Percentiles rank a stretch among this genome's conserved stretches.
Conservation (phyloP, 2,888 invertebrate genomes). For the Dryocosmus kuriphilus region DNA sequence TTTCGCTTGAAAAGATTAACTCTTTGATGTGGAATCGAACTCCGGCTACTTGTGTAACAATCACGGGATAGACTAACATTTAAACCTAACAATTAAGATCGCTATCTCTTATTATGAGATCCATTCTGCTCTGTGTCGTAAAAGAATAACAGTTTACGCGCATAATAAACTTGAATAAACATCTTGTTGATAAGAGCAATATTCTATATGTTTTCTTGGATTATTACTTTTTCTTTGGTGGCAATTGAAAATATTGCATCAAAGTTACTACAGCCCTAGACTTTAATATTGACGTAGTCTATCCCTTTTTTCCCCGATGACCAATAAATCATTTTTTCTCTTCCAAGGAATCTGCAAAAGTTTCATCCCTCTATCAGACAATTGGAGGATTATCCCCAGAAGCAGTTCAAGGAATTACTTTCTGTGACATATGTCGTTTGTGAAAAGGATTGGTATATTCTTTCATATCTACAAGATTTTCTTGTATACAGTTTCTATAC, state of each 20-base stretch:
- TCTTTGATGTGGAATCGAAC: too few species aligned
- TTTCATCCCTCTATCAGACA: constrained; percentile 12
- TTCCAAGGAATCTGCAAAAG: too few species aligned
- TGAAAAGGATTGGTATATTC: not conserved
- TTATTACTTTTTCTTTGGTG: not conserved
- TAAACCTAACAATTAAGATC: too few species aligned
- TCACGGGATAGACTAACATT: too few species aligned
- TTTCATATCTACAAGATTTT: constrained; percentile 3
- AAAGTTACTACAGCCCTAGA: constrained; percentile 6
- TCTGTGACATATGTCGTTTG: constrained; percentile 46
- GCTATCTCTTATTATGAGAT: too few species aligned
- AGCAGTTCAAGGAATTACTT: constrained; percentile 42
- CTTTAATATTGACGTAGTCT: constrained; percentile 3
- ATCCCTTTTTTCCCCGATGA: not conserved
- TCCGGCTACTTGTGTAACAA: too few species aligned
- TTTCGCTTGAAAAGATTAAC: too few species aligned
- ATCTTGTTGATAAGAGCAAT: too few species aligned
- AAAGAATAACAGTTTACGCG: too few species aligned
- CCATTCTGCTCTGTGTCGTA: too few species aligned
- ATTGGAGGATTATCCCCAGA: constrained; percentile 39
- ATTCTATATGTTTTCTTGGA: not conserved
- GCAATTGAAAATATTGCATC: not conserved
- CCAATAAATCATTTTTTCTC: too few species aligned
- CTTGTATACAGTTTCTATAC: not conserved
- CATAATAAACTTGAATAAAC: too few species aligned